Evolutionary conservation across 2,888 invertebrate species (phyloP), one percentile per base, ranked within the genome.

Genomic region (Apamea crenata): DNA sequence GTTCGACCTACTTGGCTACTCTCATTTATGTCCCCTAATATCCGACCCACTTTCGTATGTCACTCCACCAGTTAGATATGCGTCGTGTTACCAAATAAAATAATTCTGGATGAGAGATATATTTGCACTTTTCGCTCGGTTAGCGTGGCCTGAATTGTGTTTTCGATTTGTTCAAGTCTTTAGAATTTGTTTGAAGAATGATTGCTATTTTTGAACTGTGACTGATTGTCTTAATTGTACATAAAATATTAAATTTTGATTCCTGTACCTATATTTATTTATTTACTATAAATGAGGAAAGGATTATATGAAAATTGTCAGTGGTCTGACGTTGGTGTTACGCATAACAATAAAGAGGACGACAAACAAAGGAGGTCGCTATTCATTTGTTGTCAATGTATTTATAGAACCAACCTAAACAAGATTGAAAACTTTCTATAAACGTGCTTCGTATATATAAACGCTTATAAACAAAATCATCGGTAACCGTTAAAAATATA

Each of bases 11-110:
- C 91, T 95, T 94, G 94, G 94, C 85, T 89, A 92, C 92, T 92
- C 94, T 94, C 95, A 91, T 94, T 94, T 92, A 92, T 92, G 94
- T 95, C 94, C 95, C 95, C 95, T 95, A 95, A 96, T 95, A 95
- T 94, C 94, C 93, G 95, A 95, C 96, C 96, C 93, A 95, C 93
- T 94, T 95, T 92, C 91, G 76, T 91, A 87, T 87, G 92, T 91
- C 93, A 91, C 91, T 90, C 90, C 85, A 87, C 85, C 89, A 88
- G 91, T 89, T 90, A 91, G 91, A 91, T 87, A 90, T 90, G 92
- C 91, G 91, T 88, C 88, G 87, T 90, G 92, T 92, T 91, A 89
- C 90, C 89, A 91, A 89, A 91, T 91, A 89, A 90, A 85, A 87
- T 89, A 74, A 88, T 87, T 84, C 53, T 78, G 77, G 82, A 88